Evolutionary conservation across 2,113 vertebrate genomes (phyloP).

Genomic region (Pteronura brasiliensis): DNA sequence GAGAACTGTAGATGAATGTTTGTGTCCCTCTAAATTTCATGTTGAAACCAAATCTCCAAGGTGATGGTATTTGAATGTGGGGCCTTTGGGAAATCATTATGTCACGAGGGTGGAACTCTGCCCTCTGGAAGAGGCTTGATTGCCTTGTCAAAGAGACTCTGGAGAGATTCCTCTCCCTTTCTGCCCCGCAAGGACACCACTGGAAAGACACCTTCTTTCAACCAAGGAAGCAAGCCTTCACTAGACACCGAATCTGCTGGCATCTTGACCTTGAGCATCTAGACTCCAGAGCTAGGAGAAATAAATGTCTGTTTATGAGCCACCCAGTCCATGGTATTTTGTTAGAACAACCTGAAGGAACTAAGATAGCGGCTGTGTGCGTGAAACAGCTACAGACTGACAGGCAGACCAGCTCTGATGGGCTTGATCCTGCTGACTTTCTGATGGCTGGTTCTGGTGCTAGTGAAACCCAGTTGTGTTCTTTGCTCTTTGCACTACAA

Average conservation of each 20-base stretch:
- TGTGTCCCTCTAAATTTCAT: neutral
- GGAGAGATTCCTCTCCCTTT: neutral
- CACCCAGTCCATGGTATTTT: neutral
- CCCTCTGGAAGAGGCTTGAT: neutral
- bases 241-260: neutral
- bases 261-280: neutral
- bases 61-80: neutral
- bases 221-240: neutral
- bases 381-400: neutral
- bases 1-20: neutral
- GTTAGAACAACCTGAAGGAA: rapidly evolving
- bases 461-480: neutral
- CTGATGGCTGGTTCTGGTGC: neutral
- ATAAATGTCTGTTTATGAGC: neutral
- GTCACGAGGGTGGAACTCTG: neutral
- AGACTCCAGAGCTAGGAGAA: neutral
- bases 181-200: too few species aligned
- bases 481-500: neutral
- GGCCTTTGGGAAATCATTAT: neutral
- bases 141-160: neutral
- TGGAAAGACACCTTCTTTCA: neutral
- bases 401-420: neutral
- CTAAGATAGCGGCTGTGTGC: neutral
- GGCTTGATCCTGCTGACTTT: neutral
- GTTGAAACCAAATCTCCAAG: neutral